A percentile compares a stretch with the other conserved stretches of the same genome.
These are phyloP conservation scores for Diloba caeruleocephala DNA, from an alignment of 2,888 invertebrate genomes.

Conservation along the genomic window DNA sequence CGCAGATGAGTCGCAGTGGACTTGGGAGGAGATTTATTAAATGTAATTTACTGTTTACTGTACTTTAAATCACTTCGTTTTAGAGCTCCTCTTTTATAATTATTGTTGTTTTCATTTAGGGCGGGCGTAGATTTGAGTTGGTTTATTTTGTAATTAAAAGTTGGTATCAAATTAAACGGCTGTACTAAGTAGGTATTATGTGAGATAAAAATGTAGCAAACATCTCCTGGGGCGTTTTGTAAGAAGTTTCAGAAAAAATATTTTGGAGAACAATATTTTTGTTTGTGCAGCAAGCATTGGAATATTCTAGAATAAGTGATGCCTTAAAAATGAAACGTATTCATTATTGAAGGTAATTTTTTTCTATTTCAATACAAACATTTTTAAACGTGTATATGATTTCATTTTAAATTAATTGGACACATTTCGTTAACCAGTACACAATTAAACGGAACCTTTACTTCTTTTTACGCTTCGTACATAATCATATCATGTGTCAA, in stretches of 20 bases:
- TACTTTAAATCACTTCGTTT: conserved; percentile 66
- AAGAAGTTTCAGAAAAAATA: neutral
- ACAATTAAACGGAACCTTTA: too few relatives aligned
- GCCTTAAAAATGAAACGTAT: conserved; percentile 35
- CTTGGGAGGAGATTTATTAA: conserved; percentile 65
- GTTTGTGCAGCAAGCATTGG: conserved; percentile 11
- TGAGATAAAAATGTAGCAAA: conserved; percentile 4
- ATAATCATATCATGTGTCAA: too few relatives aligned
- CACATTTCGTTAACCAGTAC: neutral
- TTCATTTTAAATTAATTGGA: conserved; percentile 13
- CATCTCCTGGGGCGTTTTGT: neutral
- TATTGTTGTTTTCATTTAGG: conserved; percentile 53
- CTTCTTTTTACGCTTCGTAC: too few relatives aligned
- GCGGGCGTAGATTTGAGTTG: conserved; percentile 38
- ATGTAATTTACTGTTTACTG: conserved; percentile 69
- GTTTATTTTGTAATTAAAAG: conserved; percentile 60
- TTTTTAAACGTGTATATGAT: conserved; percentile 11
- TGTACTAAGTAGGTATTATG: conserved; percentile 10
- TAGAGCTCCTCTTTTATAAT: conserved; percentile 68
- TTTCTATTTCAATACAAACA: conserved; percentile 19
- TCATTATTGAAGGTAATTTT: conserved; percentile 12
- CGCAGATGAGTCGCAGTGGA: conserved; percentile 67
- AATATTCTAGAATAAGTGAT: conserved; percentile 21
- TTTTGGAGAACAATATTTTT: conserved; percentile 11
- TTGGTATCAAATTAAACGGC: conserved; percentile 36